Conservation (phyloP, 2,888 invertebrate genomes). For the Pasiphila rectangulata region DNA sequence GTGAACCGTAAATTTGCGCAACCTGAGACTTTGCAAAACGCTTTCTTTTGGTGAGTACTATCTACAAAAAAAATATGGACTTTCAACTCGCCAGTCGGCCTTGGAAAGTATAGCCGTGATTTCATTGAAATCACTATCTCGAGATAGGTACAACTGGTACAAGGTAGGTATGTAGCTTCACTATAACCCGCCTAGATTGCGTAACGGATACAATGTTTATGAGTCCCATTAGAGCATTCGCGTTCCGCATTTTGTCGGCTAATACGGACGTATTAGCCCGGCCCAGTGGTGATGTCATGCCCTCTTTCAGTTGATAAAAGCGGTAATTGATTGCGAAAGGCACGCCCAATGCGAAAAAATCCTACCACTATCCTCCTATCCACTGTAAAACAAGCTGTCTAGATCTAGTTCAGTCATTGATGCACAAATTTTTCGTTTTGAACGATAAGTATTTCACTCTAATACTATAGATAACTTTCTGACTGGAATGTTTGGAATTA, state of each 20-base stretch:
- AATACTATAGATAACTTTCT: neutral
- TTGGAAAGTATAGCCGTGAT: too few species aligned
- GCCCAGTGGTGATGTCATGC: conserved; percentile 64
- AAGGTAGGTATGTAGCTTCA: neutral
- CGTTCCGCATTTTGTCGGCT: conserved; percentile 46
- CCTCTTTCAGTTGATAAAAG: conserved; percentile 61
- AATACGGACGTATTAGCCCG: conserved; percentile 57
- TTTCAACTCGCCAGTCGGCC: too few species aligned
- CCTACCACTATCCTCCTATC: conserved; percentile 22
- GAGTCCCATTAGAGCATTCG: neutral
- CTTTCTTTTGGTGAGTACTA: too few species aligned
- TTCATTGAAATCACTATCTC: neutral
- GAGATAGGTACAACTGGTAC: too few species aligned
- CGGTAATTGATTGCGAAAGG: conserved; percentile 55
- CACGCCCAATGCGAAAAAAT: conserved; percentile 59
- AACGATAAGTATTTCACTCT: too few species aligned
- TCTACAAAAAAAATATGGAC: too few species aligned
- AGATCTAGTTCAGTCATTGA: neutral
- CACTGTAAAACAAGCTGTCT: neutral
- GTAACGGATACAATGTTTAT: neutral
- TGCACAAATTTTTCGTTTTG: neutral
- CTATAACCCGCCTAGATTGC: conserved; percentile 22
- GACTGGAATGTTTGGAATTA: neutral
- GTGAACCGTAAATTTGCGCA: too few species aligned
- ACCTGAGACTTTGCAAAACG: too few species aligned